These are phyloP conservation scores for Mormyrus hasselquistii DNA, from an alignment of 2,797 vertebrate species.

Conservation along the genomic window DNA sequence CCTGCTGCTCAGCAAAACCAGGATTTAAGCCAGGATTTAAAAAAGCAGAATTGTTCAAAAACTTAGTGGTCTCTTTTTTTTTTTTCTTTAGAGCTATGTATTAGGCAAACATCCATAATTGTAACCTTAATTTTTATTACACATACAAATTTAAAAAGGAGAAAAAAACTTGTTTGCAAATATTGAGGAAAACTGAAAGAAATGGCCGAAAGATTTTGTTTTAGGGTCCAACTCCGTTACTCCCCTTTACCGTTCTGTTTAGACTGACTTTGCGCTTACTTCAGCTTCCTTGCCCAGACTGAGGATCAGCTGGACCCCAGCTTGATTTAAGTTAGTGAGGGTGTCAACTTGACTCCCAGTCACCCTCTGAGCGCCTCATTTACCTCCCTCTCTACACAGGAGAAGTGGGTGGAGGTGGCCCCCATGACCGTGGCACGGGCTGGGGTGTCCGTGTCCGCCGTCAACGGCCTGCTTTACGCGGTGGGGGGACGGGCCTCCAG, in stretches of 20 bases:
- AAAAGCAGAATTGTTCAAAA: background rate
- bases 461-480: constrained; percentile 88
- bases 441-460: constrained; percentile 81
- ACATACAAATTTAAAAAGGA: background rate
- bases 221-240: background rate
- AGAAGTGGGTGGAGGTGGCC: constrained; percentile 89
- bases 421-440: constrained; percentile 84
- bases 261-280: background rate
- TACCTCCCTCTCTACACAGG: constrained; percentile 54
- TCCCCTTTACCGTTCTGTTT: background rate
- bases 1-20: background rate
- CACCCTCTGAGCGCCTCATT: background rate
- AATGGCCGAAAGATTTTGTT: background rate
- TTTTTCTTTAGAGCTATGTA: background rate
- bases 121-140: background rate
- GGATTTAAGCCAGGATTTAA: background rate
- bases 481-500: constrained; percentile 81
- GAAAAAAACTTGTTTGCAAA: background rate
- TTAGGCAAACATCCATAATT: background rate
- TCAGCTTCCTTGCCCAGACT: background rate
- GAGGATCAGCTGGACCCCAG: background rate
- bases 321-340: background rate
- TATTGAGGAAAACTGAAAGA: background rate
- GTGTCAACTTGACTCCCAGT: background rate
- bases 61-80: background rate